Evolutionary conservation across 1,140 invertebrate species (phyloP).

Genomic region (Pogonomyrmex californicus): DNA sequence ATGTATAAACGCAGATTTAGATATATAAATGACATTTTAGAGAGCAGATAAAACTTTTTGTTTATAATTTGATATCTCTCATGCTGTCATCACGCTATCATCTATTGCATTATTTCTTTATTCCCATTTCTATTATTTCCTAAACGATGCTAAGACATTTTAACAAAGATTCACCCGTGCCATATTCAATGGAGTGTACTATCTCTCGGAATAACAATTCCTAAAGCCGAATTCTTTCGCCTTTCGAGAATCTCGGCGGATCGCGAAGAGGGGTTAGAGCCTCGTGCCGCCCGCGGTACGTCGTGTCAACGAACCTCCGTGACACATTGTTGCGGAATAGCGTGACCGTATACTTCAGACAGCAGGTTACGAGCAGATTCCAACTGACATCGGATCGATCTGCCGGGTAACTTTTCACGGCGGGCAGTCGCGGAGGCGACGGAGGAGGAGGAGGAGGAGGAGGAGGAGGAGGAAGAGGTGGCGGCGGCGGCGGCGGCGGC

Average conservation of each 20-base stretch:
- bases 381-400: slow-evolving; percentile 72
- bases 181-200: not conserved
- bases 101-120: too few species aligned
- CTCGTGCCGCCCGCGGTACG: not conserved
- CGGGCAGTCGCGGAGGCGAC: slow-evolving; percentile 43
- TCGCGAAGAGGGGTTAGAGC: not conserved
- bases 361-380: slow-evolving; percentile 63
- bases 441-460: not conserved
- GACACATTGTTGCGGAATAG: slow-evolving; percentile 69
- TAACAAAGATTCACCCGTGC: not conserved
- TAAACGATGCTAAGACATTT: not conserved
- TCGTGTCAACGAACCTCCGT: slow-evolving; percentile 70
- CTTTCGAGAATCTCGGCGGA: slow-evolving; percentile 4
- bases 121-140: too few species aligned
- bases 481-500: not conserved
- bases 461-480: not conserved
- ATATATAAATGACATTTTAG: not conserved
- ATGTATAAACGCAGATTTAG: not conserved
- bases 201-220: not conserved
- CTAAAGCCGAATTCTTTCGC: not conserved
- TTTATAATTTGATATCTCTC: not conserved
- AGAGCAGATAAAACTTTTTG: not conserved
- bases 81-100: not conserved
- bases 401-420: slow-evolving; percentile 67
- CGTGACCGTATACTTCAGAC: slow-evolving; percentile 73